phyloP scores from a whole-genome alignment of 2,113 vertebrate species.

The Salvelinus fontinalis region DNA sequence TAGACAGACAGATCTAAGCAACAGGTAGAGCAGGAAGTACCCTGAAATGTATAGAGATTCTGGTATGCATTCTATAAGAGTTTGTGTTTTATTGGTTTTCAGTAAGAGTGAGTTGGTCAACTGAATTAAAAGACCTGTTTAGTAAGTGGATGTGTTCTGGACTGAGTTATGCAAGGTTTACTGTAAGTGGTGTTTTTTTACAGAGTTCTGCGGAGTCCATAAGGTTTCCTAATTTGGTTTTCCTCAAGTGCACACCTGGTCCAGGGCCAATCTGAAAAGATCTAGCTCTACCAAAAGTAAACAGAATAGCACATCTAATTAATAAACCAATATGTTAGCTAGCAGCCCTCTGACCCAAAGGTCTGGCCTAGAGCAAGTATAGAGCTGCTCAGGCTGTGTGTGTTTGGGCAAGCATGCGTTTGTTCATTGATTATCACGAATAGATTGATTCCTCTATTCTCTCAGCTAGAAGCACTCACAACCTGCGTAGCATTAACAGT shows the following conservation, averaged over 20 bases:
- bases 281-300: constrained; percentile 48
- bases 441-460: no score
- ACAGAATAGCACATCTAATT: constrained; percentile 57
- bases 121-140: constrained; percentile 9
- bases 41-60: neutral
- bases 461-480: no score
- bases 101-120: constrained; percentile 8
- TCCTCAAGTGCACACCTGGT: constrained; percentile 43
- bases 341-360: constrained; percentile 39
- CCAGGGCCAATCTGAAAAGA: constrained; percentile 54
- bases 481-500: no score
- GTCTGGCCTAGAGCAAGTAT: constrained; percentile 24
- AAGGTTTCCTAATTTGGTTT: constrained; percentile 44
- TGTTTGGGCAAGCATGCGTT: neutral
- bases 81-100: neutral
- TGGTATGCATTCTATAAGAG: neutral
- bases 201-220: constrained; percentile 40
- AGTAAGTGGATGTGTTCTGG: constrained; percentile 14
- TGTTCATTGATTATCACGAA: neutral
- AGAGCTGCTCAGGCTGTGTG: constrained; percentile 8
- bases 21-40: neutral
- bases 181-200: constrained; percentile 65
- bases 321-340: constrained; percentile 57
- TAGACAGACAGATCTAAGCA: no score
- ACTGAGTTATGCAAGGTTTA: constrained; percentile 21